These are phyloP conservation scores for Aphelinus certus DNA, from an alignment of 1,140 invertebrate genomes.

Conservation along the genomic window DNA sequence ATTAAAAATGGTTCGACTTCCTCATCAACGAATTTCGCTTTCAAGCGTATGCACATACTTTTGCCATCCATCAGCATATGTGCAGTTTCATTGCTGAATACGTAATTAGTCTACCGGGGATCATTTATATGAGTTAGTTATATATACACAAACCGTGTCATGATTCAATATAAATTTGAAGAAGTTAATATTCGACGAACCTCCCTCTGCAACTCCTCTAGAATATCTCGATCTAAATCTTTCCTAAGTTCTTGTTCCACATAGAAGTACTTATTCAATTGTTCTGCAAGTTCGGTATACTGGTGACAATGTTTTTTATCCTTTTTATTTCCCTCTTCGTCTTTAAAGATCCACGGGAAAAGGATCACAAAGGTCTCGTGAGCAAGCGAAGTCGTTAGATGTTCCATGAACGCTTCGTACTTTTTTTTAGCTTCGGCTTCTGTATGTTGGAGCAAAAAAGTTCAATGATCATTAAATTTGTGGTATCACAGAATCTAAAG, in stretches of 20 bases:
- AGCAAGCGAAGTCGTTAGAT: conserved; percentile 48
- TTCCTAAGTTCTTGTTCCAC: conserved; percentile 58
- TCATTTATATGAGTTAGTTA: not conserved
- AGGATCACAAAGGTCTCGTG: conserved; percentile 58
- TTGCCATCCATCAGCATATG: conserved; percentile 58
- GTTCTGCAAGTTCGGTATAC: conserved; percentile 58
- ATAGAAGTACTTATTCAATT: conserved; percentile 52
- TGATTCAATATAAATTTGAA: not conserved
- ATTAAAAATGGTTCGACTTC: conserved; percentile 51
- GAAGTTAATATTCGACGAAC: not conserved
- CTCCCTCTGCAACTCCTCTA: conserved; percentile 41
- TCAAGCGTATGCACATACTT: conserved; percentile 57
- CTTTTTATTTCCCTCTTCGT: conserved; percentile 60
- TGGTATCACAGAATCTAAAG: not conserved
- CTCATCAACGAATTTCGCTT: conserved; percentile 27
- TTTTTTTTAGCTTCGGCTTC: conserved; percentile 54
- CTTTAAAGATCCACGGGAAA: conserved; percentile 63
- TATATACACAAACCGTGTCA: no score
- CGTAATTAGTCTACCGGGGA: conserved; percentile 50
- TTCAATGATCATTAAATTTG: not conserved
- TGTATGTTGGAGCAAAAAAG: conserved; percentile 32
- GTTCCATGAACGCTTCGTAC: conserved; percentile 59
- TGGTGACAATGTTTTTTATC: conserved; percentile 58
- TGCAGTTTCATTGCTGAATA: conserved; percentile 49
- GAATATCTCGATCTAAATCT: conserved; percentile 52